These are phyloP conservation scores for Abrostola triplasia DNA, from an alignment of 2,888 invertebrate genomes.

Conservation along the genomic window DNA sequence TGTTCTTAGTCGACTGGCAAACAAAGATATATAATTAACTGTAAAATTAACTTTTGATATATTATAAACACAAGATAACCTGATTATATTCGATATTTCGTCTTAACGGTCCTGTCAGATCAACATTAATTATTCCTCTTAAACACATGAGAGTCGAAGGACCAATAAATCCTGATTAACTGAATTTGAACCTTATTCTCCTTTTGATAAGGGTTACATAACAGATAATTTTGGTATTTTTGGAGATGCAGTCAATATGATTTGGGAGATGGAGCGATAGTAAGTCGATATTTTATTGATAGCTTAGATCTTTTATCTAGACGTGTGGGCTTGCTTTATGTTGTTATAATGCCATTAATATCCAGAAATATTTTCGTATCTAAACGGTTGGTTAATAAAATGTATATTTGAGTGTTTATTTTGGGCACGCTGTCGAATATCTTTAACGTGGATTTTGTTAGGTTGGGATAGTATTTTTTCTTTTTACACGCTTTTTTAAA, in stretches of 20 bases:
- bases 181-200: conserved; percentile 21
- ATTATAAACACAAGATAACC: conserved; percentile 23
- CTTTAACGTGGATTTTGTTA: too few relatives aligned
- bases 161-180: conserved; percentile 16
- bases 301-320: conserved; percentile 57
- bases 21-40: not conserved
- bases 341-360: conserved; percentile 35
- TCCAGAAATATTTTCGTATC: conserved; percentile 36
- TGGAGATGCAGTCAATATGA: conserved; percentile 10
- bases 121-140: conserved; percentile 68
- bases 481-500: too few relatives aligned
- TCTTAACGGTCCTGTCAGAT: conserved; percentile 65
- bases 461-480: too few relatives aligned
- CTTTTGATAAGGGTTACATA: conserved; percentile 9
- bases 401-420: too few relatives aligned
- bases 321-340: conserved; percentile 32
- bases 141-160: conserved; percentile 30
- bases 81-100: conserved; percentile 56
- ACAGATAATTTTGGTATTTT: conserved; percentile 10
- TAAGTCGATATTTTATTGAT: conserved; percentile 59
- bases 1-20: not conserved
- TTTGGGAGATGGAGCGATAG: conserved; percentile 55
- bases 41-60: not conserved
- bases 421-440: too few relatives aligned
- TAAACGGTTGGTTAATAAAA: conserved; percentile 1